phyloP scores from a whole-genome alignment of 2,888 invertebrate genomes.

The Eucera pruinosa region DNA sequence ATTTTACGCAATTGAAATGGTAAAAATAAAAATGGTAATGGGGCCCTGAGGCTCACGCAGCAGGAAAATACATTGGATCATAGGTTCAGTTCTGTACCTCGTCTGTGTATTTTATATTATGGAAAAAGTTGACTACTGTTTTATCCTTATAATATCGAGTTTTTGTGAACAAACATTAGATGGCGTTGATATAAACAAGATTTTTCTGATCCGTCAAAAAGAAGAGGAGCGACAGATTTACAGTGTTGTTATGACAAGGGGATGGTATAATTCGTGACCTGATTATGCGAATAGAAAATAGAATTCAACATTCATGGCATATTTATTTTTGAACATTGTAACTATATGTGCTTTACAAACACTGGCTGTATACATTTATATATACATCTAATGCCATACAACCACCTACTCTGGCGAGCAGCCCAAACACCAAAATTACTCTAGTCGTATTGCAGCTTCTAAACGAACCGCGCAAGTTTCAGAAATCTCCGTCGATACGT shows the following conservation, averaged over 20 bases:
- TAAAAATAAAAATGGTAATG: no score
- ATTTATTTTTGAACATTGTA: slow-evolving; percentile 64
- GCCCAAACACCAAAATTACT: slow-evolving; percentile 29
- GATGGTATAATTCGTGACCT: slow-evolving; percentile 19
- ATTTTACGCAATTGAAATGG: no score
- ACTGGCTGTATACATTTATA: slow-evolving; percentile 18
- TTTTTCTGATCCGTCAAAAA: background rate
- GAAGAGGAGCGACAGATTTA: background rate
- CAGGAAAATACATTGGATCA: no score
- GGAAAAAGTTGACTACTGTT: background rate
- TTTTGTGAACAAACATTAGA: background rate
- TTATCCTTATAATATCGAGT: background rate
- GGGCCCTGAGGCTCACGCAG: no score
- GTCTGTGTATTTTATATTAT: background rate
- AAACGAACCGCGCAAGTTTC: slow-evolving; percentile 13
- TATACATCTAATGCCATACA: slow-evolving; percentile 18
- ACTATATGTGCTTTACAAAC: slow-evolving; percentile 17
- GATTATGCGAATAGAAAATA: slow-evolving; percentile 41
- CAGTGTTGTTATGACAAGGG: background rate
- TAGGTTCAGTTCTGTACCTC: no score
- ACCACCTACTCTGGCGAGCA: slow-evolving; percentile 27
- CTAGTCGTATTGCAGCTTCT: slow-evolving; percentile 44
- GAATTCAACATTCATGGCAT: slow-evolving; percentile 27
- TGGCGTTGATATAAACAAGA: slow-evolving; percentile 19
- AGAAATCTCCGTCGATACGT: background rate